Evolutionary conservation across 2,888 invertebrate genomes (phyloP).

Genomic region (Matsumyia berberina): DNA sequence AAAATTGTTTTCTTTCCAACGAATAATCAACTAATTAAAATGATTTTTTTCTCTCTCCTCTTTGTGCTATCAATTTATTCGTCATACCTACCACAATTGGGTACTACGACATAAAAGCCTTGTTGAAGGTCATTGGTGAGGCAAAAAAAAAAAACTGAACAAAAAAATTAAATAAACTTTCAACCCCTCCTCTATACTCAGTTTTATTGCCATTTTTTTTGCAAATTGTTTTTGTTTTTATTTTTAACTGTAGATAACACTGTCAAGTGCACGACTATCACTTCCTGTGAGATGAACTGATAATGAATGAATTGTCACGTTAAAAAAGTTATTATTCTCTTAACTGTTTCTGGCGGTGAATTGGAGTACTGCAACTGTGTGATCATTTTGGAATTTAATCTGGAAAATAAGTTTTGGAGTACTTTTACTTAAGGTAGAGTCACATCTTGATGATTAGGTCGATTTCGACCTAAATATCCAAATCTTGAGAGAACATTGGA

Average conservation of each 20-base stretch:
- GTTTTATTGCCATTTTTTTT: slow-evolving; percentile 19
- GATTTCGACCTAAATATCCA: no score
- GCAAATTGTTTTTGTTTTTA: slow-evolving; percentile 27
- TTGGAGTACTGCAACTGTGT: no score
- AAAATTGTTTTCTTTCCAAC: slow-evolving; percentile 30
- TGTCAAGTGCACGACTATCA: slow-evolving; percentile 29
- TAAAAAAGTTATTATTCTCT: slow-evolving; percentile 10
- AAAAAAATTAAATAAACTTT: slow-evolving; percentile 7
- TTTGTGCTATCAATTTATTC: slow-evolving; percentile 53
- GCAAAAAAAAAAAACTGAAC: slow-evolving; percentile 12
- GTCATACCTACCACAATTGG: slow-evolving; percentile 59
- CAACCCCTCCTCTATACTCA: slow-evolving; percentile 25
- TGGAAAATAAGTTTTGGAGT: no score
- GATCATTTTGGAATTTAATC: no score
- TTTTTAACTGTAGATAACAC: slow-evolving; percentile 32
- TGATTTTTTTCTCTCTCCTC: slow-evolving; percentile 30
- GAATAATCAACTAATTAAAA: slow-evolving; percentile 69
- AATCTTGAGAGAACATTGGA: no score
- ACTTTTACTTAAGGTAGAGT: no score
- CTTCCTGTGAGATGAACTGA: slow-evolving; percentile 39
- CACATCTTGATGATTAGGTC: no score
- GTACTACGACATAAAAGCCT: slow-evolving; percentile 62
- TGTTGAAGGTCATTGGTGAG: slow-evolving; percentile 65
- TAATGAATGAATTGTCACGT: slow-evolving; percentile 29
- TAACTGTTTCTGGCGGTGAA: no score